phyloP scores from a whole-genome alignment of 2,888 invertebrate genomes.

The Pelosia muscerda region DNA sequence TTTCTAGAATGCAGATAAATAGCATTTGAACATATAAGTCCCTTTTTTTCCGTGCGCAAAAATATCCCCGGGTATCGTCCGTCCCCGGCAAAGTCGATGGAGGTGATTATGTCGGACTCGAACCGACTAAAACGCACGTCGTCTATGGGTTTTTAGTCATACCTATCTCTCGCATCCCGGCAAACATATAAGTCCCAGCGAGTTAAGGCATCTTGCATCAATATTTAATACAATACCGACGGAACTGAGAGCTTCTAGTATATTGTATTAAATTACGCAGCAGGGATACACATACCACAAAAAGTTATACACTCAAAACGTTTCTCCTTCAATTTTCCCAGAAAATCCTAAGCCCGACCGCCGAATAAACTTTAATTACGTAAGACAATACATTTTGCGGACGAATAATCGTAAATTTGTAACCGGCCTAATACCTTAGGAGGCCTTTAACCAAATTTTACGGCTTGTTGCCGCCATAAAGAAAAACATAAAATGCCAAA shows the following conservation, averaged over 20 bases:
- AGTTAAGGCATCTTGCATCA: not conserved
- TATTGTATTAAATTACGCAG: constrained; percentile 14
- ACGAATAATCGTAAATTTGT: constrained; percentile 42
- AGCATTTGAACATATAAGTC: no score
- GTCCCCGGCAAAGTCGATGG: no score
- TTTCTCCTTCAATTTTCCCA: constrained; percentile 16
- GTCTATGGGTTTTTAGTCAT: no score
- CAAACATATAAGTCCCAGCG: no score
- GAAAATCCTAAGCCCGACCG: constrained; percentile 16
- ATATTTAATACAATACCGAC: not conserved
- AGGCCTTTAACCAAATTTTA: constrained; percentile 52
- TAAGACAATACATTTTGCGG: constrained; percentile 33
- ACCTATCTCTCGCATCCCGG: no score
- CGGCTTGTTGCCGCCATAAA: constrained; percentile 55
- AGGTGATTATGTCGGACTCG: no score
- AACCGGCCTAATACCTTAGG: constrained; percentile 47
- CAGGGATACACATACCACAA: not conserved
- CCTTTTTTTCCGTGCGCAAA: no score
- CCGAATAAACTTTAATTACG: constrained; percentile 43
- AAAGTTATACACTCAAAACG: not conserved
- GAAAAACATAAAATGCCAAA: constrained; percentile 51
- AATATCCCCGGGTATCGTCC: no score
- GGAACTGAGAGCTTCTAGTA: not conserved
- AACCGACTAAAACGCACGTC: no score
- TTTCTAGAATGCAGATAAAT: no score